These are phyloP conservation scores for Orthonevra nobilis DNA, from an alignment of 2,888 invertebrate genomes.

Conservation along the genomic window DNA sequence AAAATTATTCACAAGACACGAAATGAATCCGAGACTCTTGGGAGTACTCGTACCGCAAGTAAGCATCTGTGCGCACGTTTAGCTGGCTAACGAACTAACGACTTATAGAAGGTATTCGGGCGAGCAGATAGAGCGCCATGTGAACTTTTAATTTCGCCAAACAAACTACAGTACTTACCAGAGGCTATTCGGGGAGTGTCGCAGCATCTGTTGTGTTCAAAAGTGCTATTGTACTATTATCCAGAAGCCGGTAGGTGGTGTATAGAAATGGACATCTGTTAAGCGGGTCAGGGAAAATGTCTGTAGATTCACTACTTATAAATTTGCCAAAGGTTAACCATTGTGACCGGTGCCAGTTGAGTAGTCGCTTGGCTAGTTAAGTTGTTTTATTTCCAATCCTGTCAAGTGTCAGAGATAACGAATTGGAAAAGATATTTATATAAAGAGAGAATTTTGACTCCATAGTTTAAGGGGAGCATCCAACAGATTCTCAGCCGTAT, in stretches of 20 bases:
- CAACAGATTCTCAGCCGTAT: too few relatives aligned
- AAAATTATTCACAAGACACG: slow-evolving; percentile 46
- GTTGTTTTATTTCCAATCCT: slow-evolving; percentile 2
- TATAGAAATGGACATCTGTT: slow-evolving; percentile 39
- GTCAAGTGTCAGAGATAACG: not conserved
- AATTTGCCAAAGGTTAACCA: slow-evolving; percentile 33
- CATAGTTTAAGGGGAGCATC: too few relatives aligned
- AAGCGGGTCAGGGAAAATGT: slow-evolving; percentile 23
- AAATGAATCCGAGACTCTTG: slow-evolving; percentile 15
- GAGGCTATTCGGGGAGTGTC: slow-evolving; percentile 11
- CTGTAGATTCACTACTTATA: slow-evolving; percentile 1
- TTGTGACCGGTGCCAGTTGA: not conserved
- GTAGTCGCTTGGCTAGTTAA: not conserved
- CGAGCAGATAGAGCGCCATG: slow-evolving; percentile 14
- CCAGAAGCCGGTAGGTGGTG: slow-evolving; percentile 42
- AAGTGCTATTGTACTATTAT: slow-evolving; percentile 27
- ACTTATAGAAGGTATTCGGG: slow-evolving; percentile 29
- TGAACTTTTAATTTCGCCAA: slow-evolving; percentile 34
- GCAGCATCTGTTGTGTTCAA: not conserved
- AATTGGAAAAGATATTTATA: too few relatives aligned
- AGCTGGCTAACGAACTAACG: too few relatives aligned
- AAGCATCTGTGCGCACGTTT: too few relatives aligned
- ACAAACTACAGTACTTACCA: not conserved
- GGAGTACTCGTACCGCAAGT: not conserved
- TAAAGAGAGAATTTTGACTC: too few relatives aligned